Percentiles rank a stretch among this genome's conserved stretches.
These are phyloP conservation scores for Melinaea menophilus DNA, from an alignment of 2,888 invertebrate species.

Conservation along the genomic window DNA sequence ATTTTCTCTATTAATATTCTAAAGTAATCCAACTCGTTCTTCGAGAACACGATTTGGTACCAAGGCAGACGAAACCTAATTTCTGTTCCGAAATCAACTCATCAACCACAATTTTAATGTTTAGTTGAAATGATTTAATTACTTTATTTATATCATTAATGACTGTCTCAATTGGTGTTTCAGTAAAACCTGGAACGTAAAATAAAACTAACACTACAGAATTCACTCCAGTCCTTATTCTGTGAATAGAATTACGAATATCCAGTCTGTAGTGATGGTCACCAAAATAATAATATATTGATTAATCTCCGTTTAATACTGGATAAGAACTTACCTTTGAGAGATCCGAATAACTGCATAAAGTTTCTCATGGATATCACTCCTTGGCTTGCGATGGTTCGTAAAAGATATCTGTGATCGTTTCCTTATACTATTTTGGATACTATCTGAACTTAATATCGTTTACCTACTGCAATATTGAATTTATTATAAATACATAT, in stretches of 20 bases:
- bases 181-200: constrained; percentile 7
- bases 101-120: constrained; percentile 58
- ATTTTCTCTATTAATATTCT: constrained; percentile 62
- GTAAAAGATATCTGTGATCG: constrained; percentile 55
- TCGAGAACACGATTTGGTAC: constrained; percentile 59
- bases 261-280: background rate
- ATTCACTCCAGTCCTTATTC: no score
- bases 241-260: background rate
- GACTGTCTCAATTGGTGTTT: constrained; percentile 42
- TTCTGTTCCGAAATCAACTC: constrained; percentile 60
- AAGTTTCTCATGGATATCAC: constrained; percentile 54
- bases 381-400: constrained; percentile 59
- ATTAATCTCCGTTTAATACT: background rate
- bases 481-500: background rate
- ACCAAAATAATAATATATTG: background rate
- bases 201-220: background rate
- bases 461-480: no score
- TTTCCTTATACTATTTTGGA: constrained; percentile 50
- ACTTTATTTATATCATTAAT: constrained; percentile 57
- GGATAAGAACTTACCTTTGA: constrained; percentile 40
- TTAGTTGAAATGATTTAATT: constrained; percentile 57
- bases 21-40: constrained; percentile 62
- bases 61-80: constrained; percentile 57
- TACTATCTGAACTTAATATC: background rate
- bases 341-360: constrained; percentile 39